Conservation (phyloP, 2,113 vertebrate genomes). For the Picathartes gymnocephalus region DNA sequence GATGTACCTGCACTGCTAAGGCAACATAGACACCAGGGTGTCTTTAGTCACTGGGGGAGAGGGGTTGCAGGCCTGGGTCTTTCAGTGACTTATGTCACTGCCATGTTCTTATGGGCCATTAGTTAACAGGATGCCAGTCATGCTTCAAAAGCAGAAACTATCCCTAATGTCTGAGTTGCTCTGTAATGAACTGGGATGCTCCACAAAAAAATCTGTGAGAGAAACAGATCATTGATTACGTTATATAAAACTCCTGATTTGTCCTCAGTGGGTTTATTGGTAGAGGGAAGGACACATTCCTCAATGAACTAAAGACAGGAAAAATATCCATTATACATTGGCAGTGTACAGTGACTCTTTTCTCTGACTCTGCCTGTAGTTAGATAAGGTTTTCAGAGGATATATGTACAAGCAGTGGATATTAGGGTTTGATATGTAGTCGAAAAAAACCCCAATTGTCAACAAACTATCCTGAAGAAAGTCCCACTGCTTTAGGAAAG, state of each 20-base stretch:
- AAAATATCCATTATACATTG: background rate
- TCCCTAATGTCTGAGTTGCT: background rate
- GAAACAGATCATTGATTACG: background rate
- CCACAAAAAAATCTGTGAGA: background rate
- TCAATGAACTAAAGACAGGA: background rate
- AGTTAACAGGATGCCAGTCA: background rate
- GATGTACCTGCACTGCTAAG: background rate
- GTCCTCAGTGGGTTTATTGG: background rate
- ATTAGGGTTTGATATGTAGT: background rate
- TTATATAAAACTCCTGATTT: background rate
- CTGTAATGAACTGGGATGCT: background rate
- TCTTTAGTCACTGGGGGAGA: background rate
- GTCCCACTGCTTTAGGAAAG: background rate
- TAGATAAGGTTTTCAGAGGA: background rate
- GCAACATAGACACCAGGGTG: background rate
- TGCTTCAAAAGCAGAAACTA: background rate
- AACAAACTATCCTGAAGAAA: background rate
- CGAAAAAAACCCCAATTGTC: background rate
- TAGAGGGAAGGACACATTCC: background rate
- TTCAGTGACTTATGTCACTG: background rate
- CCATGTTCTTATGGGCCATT: background rate
- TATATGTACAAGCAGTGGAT: background rate
- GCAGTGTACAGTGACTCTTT: background rate
- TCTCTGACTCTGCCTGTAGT: background rate
- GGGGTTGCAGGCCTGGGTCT: background rate